Percentiles rank a stretch among this genome's conserved stretches.
These are phyloP conservation scores for Plectus sambesii DNA, from an alignment of 1,140 invertebrate species.

Conservation along the genomic window DNA sequence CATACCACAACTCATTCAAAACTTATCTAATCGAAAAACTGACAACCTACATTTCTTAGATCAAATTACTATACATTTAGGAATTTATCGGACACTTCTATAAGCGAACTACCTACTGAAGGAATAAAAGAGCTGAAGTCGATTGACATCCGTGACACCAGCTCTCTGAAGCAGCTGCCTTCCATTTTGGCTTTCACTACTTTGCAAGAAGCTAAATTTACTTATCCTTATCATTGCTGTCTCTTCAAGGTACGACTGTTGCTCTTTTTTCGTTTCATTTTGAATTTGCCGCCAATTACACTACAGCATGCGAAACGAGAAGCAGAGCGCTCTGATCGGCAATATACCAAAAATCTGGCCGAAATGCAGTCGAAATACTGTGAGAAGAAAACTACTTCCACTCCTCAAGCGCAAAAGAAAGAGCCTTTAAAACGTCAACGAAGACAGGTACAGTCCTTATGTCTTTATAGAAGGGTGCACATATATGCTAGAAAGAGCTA, in stretches of 20 bases:
- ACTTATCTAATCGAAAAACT: not conserved
- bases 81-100: conserved; percentile 62
- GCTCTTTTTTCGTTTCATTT: conserved; percentile 34
- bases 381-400: too few species aligned
- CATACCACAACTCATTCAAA: conserved; percentile 1
- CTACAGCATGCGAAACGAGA: conserved; percentile 46
- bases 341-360: conserved; percentile 5
- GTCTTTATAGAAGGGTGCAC: too few species aligned
- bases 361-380: not conserved
- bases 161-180: conserved; percentile 64
- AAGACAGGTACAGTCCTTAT: too few species aligned
- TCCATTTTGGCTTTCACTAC: conserved; percentile 55
- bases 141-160: conserved; percentile 60
- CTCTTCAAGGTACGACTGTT: conserved; percentile 56
- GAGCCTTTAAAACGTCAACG: too few species aligned
- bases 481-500: too few species aligned
- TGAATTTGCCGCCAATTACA: conserved; percentile 50
- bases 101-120: conserved; percentile 59
- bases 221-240: conserved; percentile 77
- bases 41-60: conserved; percentile 25
- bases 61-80: conserved; percentile 46
- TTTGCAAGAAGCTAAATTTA: conserved; percentile 55
- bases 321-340: conserved; percentile 11
- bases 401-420: too few species aligned
- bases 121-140: conserved; percentile 62